Evolutionary conservation across 2,797 vertebrate genomes (phyloP), one percentile per base, ranked within the genome.

Genomic region (Gadopsis marmoratus): DNA sequence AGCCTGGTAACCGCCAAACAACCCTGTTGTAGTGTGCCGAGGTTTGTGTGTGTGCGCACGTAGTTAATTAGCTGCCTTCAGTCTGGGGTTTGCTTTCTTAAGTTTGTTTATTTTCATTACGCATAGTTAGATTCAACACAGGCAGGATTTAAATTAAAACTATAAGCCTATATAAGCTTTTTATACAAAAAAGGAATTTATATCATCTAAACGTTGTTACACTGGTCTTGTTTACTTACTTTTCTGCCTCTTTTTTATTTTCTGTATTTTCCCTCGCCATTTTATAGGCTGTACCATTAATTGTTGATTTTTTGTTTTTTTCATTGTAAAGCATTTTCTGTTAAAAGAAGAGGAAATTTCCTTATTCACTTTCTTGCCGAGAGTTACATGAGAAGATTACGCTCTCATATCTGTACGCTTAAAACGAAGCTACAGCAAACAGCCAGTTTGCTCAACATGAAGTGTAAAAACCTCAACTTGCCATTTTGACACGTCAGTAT

Each of bases 1-100:
- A 84, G 83, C 21, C 74, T 72, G 78, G 35, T 56, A 86, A 68
- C 83, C 82, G 50, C 81, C 65, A 78, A 92, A 89, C 82, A 88
- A 65, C 73, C 71, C 55, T 43, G 66, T 50, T 61, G 26, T 51
- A 71, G 77, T 83, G 71, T 84, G 72, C 61, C 58, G 62, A 48
- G 55, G 69, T 63, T 43, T 70, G 69, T 70, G 63, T 70, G 63
- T 50, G 73, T 41, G 39, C 14, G 56, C 64, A 58, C 71, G 67
- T 35, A 5, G 60, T 43, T 62, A 26, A 73, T 85, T 64, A 74
- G 31, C 35, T 79, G 69, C 26, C 45, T 68, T 74, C 63, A 41
- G 45, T 47, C 65, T 62, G 16, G 21, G 50, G 51, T 80, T 83
- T 82, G 53, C 45, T 76, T 71, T 33, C 47, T 58, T 53, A n/a